Evolutionary conservation across 2,888 invertebrate species (phyloP), one percentile per base, ranked within the genome.

Genomic region (Synanthedon vespiformis): DNA sequence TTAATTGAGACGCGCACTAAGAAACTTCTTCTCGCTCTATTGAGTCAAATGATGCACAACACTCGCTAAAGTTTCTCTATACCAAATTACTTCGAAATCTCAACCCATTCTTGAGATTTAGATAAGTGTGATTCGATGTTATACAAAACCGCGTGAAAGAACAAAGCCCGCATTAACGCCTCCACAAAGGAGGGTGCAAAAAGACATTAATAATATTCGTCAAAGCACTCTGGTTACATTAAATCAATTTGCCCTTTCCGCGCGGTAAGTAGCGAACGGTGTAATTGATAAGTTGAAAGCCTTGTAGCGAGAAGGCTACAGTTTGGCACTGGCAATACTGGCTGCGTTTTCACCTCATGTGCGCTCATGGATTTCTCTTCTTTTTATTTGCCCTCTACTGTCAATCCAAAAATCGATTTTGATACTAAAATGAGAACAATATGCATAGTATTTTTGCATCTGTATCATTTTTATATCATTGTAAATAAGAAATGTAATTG

Each of bases 201-300:
- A 87, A 86, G 86, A 85, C 86, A 85, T 84, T 87, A 86, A 87
- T 87, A 87, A 87, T 87, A 87, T 86, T 87, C 87, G 86, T 87
- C 86, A 87, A 86, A 87, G 86, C 86, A 86, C 86, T 86, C 86
- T 79, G 85, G 86, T 85, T 86, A 87, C 87, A 87, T 87, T 87
- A 87, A 87, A 87, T 87, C 86, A 87, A 87, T 87, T 86, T 86
- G 86, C 84, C 86, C 86, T 86, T 85, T 83, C 80, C 84, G 79
- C 85, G 86, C 83, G 80, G 86, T 87, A 87, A 87, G 87, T 87
- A 87, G 86, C 82, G 81, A 86, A 86, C 84, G 86, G 71, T 87
- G 87, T 87, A 87, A 87, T 87, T 87, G 87, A 87, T 87, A 87
- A 87, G 87, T 87, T 87, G 82, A 87, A 87, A 86, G 84, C 86